Evolutionary conservation across 2,113 vertebrate species (phyloP), one percentile per base, ranked within the genome.

Genomic region (Callopanchax toddi): DNA sequence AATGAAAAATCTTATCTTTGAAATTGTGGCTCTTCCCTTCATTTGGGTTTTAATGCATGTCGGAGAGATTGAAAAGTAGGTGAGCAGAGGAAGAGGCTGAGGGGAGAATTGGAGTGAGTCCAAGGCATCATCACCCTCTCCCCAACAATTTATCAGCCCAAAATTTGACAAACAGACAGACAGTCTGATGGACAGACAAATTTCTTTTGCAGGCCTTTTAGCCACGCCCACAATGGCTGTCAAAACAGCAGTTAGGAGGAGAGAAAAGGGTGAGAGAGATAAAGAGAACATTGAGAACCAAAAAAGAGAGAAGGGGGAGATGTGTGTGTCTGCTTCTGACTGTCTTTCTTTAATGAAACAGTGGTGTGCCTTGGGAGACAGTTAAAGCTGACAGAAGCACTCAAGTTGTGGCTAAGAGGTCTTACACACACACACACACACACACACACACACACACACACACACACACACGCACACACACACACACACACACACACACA

Each of bases 381-480:
- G 89, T 81, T 94, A 92, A 91, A 94, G 91, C 92, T 93, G 92
- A 94, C 86, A 89, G 93, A 93, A 92, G 89, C 90, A 91, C 91
- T 94, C 93, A 93, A 93, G 93, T 93, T 94, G 92, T 92, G 91
- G 90, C 91, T 90, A 90, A 93, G 59, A 79, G 75, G 64, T 76
- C 62, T 52, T 51, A 15, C 70, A 7, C 64, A 71, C 54, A 65
- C 60, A 46, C 23, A 45, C 64, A 69, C 53, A 70, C 21, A 54
- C 67, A 51, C 65, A 12, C 22, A 59, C 39, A 32, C 29, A 32
- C 29, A 32, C 29, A 32, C 29, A 4, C 26, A 6, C 26, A 46
- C 22, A 61, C 54, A 73, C 51, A 37, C 67, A 77, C 29, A 32
- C 29, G 10, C 29, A 32, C 29, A 4, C 26, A 6, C 26, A 15